phyloP scores from a whole-genome alignment of 2,113 vertebrate genomes.

The Electrona antarctica region DNA sequence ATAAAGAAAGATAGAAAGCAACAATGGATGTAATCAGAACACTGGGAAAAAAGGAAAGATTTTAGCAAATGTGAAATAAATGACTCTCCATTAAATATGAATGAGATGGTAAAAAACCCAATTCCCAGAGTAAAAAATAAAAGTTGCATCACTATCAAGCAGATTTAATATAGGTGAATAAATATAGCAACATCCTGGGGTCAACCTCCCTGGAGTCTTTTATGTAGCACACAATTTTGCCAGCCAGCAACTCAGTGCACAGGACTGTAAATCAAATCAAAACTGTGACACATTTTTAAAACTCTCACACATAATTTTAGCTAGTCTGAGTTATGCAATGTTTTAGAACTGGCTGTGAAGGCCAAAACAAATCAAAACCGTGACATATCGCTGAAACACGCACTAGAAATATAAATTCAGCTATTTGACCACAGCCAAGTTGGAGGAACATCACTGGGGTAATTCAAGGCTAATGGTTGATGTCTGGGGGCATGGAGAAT shows the following conservation, averaged over 20 bases:
- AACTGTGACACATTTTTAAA: slow-evolving; percentile 9
- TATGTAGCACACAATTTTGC: slow-evolving; percentile 41
- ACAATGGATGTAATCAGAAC: slow-evolving; percentile 27
- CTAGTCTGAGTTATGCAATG: slow-evolving; percentile 6
- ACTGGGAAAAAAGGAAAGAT: slow-evolving; percentile 10
- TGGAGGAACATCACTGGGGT: neutral
- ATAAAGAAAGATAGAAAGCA: slow-evolving; percentile 26
- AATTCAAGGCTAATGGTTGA: slow-evolving; percentile 10
- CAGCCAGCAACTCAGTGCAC: slow-evolving; percentile 21
- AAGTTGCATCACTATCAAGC: slow-evolving; percentile 5
- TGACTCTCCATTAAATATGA: neutral
- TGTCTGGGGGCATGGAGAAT: slow-evolving; percentile 7
- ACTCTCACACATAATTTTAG: neutral
- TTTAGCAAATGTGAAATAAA: neutral
- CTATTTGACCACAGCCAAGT: neutral
- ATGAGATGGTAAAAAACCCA: slow-evolving; percentile 17
- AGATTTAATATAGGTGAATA: slow-evolving; percentile 37
- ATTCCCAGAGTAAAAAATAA: slow-evolving; percentile 6
- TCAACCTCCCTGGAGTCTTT: slow-evolving; percentile 46
- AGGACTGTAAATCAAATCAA: slow-evolving; percentile 12
- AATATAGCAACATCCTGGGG: slow-evolving; percentile 49
- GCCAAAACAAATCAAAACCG: slow-evolving; percentile 22
- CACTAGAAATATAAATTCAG: neutral
- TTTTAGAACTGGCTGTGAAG: slow-evolving; percentile 4
- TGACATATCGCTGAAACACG: slow-evolving; percentile 1